A percentile compares a stretch with the other conserved stretches of the same genome.
These are phyloP conservation scores for Chloroceryle inda DNA, from an alignment of 2,797 vertebrate genomes.

Conservation along the genomic window DNA sequence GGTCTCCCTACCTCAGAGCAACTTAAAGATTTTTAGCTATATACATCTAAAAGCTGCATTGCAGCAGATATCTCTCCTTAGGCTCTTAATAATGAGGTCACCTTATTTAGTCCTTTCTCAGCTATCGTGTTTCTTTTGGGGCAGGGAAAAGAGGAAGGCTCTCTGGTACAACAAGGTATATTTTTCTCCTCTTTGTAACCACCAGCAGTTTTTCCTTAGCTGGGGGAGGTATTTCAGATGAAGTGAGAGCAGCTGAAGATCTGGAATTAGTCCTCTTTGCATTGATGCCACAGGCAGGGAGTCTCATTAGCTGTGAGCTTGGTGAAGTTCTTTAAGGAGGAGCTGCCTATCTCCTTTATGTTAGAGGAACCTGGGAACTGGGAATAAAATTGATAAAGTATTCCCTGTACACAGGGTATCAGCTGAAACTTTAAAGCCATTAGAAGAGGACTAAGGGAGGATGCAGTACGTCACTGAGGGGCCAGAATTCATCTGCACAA, in stretches of 20 bases:
- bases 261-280: neutral
- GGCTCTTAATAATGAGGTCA: neutral
- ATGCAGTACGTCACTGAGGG: neutral
- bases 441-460: neutral
- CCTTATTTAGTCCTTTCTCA: constrained; percentile 10
- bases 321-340: neutral
- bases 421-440: neutral
- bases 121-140: neutral
- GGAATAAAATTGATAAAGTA: neutral
- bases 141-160: neutral
- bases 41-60: neutral
- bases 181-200: neutral
- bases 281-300: neutral
- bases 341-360: neutral
- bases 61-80: neutral
- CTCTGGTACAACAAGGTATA: neutral
- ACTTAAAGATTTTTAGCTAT: neutral
- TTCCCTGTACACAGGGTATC: neutral
- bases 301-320: neutral
- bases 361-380: neutral
- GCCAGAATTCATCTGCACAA: neutral
- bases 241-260: neutral
- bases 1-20: neutral
- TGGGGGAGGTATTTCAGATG: neutral
- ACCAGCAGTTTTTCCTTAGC: neutral